Evolutionary conservation across 1,140 invertebrate genomes (phyloP).

Genomic region (Drosophila insularis): DNA sequence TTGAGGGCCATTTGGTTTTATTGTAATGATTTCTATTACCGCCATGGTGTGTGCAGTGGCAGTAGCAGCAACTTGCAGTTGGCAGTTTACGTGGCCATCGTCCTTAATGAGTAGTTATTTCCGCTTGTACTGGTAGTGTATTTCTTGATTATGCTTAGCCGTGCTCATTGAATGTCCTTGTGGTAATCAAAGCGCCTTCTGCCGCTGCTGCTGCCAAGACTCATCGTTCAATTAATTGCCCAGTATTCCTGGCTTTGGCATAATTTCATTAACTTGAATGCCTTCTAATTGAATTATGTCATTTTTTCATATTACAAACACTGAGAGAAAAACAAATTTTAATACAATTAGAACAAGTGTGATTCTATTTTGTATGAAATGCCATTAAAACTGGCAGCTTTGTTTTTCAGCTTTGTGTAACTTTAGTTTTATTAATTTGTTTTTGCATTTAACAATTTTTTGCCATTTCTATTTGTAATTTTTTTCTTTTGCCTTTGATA

Average conservation of each 20-base stretch:
- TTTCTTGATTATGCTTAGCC: slow-evolving; percentile 72
- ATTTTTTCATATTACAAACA: slow-evolving; percentile 38
- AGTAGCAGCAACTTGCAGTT: slow-evolving; percentile 64
- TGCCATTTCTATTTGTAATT: slow-evolving; percentile 19
- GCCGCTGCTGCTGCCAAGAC: slow-evolving; percentile 41
- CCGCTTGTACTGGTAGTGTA: slow-evolving; percentile 55
- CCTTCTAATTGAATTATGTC: slow-evolving; percentile 69
- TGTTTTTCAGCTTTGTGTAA: not conserved
- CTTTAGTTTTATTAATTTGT: not conserved
- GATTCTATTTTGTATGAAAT: no score
- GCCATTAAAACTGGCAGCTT: no score
- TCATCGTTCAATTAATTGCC: slow-evolving; percentile 68
- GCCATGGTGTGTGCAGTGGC: slow-evolving; percentile 55
- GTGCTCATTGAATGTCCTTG: slow-evolving; percentile 53
- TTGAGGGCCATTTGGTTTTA: slow-evolving; percentile 74
- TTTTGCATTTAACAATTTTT: slow-evolving; percentile 1
- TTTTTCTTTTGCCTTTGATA: slow-evolving; percentile 9
- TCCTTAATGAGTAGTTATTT: slow-evolving; percentile 80
- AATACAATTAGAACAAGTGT: no score
- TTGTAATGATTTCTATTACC: slow-evolving; percentile 81
- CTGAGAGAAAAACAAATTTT: not conserved
- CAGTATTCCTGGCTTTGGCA: slow-evolving; percentile 37
- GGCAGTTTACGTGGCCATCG: slow-evolving; percentile 72
- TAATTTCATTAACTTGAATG: slow-evolving; percentile 64
- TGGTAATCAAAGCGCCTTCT: slow-evolving; percentile 46